Conservation (phyloP, 2,888 invertebrate species). For the Cylindroiulus punctatus region DNA sequence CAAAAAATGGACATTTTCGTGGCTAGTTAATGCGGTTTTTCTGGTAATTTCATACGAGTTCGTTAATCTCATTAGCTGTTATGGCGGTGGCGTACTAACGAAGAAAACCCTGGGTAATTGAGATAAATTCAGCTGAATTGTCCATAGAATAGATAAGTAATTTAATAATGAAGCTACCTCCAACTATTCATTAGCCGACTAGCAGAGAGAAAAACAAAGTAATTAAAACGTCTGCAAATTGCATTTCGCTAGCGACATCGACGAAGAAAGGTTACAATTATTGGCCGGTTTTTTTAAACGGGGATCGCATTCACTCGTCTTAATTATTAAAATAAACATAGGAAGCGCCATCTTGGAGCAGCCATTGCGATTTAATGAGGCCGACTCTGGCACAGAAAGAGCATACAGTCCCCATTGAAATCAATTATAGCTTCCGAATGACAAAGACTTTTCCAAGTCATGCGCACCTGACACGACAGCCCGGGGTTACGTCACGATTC, state of each 20-base stretch:
- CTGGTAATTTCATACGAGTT: slow-evolving; percentile 12
- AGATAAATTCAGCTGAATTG: slow-evolving; percentile 25
- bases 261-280: slow-evolving; percentile 43
- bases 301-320: slow-evolving; percentile 29
- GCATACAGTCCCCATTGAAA: neutral
- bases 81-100: neutral
- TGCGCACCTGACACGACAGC: slow-evolving; percentile 29
- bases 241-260: neutral
- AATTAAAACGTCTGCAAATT: slow-evolving; percentile 43
- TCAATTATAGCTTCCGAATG: slow-evolving; percentile 16
- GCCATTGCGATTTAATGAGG: slow-evolving; percentile 24
- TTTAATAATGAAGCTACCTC: slow-evolving; percentile 40
- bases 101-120: slow-evolving; percentile 12
- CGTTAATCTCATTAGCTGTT: slow-evolving; percentile 15
- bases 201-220: slow-evolving; percentile 43
- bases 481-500: slow-evolving; percentile 36
- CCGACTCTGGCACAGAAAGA: neutral
- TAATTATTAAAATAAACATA: slow-evolving; percentile 32
- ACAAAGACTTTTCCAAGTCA: slow-evolving; percentile 25
- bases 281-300: neutral
- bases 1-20: neutral
- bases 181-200: slow-evolving; percentile 26
- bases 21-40: neutral
- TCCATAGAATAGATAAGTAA: slow-evolving; percentile 38
- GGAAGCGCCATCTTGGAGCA: neutral